These are phyloP conservation scores for Noctuana brunneofusca DNA, from an alignment of 2,888 invertebrate genomes.

Conservation along the genomic window DNA sequence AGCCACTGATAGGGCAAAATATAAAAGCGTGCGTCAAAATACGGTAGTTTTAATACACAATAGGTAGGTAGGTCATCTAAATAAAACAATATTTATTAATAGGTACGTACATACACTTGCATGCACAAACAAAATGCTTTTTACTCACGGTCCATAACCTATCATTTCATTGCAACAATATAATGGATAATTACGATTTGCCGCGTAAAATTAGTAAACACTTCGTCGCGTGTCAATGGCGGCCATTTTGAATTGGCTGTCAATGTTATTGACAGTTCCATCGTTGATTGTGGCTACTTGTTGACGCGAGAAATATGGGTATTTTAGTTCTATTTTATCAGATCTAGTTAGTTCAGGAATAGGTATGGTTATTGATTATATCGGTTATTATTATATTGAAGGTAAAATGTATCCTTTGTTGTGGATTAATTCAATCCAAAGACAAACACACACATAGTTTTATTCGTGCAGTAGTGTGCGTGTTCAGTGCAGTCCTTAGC, in stretches of 20 bases:
- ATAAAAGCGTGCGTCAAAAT: no score
- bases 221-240: conserved; percentile 56
- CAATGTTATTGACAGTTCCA: conserved; percentile 49
- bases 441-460: no score
- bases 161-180: conserved; percentile 35
- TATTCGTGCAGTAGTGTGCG: no score
- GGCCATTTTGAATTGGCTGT: conserved; percentile 64
- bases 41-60: no score
- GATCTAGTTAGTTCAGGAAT: background rate
- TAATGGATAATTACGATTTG: conserved; percentile 47
- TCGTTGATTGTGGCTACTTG: conserved; percentile 46
- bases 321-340: conserved; percentile 17
- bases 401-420: no score
- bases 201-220: conserved; percentile 56
- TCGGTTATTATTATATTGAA: background rate
- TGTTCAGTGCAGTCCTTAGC: no score
- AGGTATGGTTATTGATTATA: background rate
- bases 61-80: background rate
- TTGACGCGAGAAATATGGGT: conserved; percentile 38
- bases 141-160: conserved; percentile 19
- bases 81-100: conserved; percentile 1
- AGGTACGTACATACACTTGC: background rate
- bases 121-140: conserved; percentile 21
- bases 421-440: no score
- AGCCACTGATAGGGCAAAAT: background rate